Percentiles rank a stretch among this genome's conserved stretches.
phyloP scores from a whole-genome alignment of 2,888 invertebrate species.

The Sinotaia quadrata region DNA sequence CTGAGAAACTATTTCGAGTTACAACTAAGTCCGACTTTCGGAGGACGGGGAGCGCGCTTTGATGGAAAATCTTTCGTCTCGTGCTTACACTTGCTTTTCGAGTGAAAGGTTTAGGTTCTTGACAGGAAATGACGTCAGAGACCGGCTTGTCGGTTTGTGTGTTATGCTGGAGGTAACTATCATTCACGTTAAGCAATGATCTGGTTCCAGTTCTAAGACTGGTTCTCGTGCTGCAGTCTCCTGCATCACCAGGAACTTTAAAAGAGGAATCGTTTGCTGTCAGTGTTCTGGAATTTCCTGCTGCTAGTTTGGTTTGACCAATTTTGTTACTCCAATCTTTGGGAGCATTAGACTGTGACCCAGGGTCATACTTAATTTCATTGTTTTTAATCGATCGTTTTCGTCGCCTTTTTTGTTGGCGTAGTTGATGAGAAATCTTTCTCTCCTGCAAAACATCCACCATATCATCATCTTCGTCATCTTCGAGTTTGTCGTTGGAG shows the following conservation, averaged over 20 bases:
- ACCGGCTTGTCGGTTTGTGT: neutral
- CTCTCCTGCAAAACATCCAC: constrained; percentile 31
- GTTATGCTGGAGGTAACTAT: neutral
- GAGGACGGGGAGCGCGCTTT: neutral
- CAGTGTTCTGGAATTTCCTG: no score
- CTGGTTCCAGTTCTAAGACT: neutral
- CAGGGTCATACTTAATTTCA: no score
- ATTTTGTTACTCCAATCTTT: no score
- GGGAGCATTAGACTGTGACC: no score
- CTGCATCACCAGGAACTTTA: no score
- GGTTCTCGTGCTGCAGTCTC: neutral
- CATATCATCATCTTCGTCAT: constrained; percentile 29
- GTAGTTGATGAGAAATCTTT: constrained; percentile 22
- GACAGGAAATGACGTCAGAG: no score
- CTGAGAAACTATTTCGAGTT: constrained; percentile 9
- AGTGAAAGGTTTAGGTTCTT: no score
- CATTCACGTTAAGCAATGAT: no score
- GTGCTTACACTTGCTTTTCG: no score
- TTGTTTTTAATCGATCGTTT: constrained; percentile 9
- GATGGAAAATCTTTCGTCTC: constrained; percentile 12
- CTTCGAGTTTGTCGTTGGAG: neutral
- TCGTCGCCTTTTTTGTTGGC: constrained; percentile 33
- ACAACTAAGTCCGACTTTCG: neutral
- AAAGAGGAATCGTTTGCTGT: no score
- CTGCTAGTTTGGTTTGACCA: no score